Percentiles rank a stretch among this genome's conserved stretches.
phyloP scores from a whole-genome alignment of 2,888 invertebrate genomes.

The Agrypnus murinus region DNA sequence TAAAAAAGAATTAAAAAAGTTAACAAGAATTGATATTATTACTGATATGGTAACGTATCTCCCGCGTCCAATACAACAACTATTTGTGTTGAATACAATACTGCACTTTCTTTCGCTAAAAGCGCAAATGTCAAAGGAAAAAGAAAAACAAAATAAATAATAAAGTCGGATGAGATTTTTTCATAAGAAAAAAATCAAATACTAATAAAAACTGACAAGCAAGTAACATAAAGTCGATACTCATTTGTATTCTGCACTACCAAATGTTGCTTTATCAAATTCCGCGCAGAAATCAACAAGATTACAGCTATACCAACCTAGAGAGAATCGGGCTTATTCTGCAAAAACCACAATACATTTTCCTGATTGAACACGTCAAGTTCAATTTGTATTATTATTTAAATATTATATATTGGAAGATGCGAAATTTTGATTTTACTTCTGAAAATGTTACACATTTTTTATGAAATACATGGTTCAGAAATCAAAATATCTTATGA shows the following conservation, averaged over 20 bases:
- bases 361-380: conserved; percentile 38
- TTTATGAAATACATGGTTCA: background rate
- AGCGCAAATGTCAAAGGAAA: no score
- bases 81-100: no score
- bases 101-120: no score
- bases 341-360: conserved; percentile 43
- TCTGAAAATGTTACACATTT: background rate
- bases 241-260: conserved; percentile 42
- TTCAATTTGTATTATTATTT: conserved; percentile 46
- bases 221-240: conserved; percentile 43
- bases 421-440: conserved; percentile 7
- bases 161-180: background rate
- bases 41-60: no score
- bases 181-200: conserved; percentile 16
- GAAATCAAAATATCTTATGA: no score
- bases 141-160: conserved; percentile 8
- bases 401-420: conserved; percentile 37
- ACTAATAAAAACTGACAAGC: conserved; percentile 34
- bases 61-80: no score
- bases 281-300: conserved; percentile 44
- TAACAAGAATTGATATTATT: no score
- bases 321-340: conserved; percentile 38
- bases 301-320: conserved; percentile 30
- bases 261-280: conserved; percentile 44
- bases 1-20: no score